Conservation (phyloP, 2,888 invertebrate species). For the Sarcophaga variegata region DNA sequence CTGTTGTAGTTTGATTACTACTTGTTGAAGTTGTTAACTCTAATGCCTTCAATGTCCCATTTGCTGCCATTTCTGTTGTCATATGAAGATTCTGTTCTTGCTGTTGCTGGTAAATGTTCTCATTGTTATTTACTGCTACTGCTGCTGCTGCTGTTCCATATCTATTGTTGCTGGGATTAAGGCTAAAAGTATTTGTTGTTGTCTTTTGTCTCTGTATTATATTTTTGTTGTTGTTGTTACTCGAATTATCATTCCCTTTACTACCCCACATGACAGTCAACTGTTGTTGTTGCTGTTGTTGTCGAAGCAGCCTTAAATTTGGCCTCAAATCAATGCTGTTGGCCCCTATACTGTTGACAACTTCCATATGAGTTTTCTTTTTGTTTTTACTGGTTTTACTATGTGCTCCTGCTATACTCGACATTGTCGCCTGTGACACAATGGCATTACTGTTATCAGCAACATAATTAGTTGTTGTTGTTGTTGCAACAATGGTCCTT, state of each 20-base stretch:
- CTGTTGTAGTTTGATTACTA: conserved; percentile 35
- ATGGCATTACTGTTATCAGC: conserved; percentile 55
- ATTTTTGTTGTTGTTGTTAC: background rate
- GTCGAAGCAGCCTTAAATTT: conserved; percentile 10
- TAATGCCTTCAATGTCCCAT: conserved; percentile 5
- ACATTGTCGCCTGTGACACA: conserved; percentile 32
- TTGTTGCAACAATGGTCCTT: background rate
- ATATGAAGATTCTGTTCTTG: conserved; percentile 43
- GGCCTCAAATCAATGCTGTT: conserved; percentile 28
- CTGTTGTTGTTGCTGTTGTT: conserved; percentile 32
- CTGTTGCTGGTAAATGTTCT: conserved; percentile 38
- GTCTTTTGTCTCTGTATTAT: conserved; percentile 36
- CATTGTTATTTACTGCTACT: conserved; percentile 47
- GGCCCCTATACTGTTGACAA: conserved; percentile 17
- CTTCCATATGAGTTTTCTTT: conserved; percentile 9
- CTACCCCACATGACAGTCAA: background rate
- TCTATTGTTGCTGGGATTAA: conserved; percentile 34
- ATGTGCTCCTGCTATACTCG: conserved; percentile 6
- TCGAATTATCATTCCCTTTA: conserved; percentile 1
- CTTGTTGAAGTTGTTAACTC: background rate
- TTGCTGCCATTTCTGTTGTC: conserved; percentile 60
- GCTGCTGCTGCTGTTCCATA: conserved; percentile 33
- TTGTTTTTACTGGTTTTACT: conserved; percentile 3
- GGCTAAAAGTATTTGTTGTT: conserved; percentile 40
- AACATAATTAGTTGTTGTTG: conserved; percentile 44